phyloP scores from a whole-genome alignment of 2,113 vertebrate genomes.

The Lampris megalopsis region DNA sequence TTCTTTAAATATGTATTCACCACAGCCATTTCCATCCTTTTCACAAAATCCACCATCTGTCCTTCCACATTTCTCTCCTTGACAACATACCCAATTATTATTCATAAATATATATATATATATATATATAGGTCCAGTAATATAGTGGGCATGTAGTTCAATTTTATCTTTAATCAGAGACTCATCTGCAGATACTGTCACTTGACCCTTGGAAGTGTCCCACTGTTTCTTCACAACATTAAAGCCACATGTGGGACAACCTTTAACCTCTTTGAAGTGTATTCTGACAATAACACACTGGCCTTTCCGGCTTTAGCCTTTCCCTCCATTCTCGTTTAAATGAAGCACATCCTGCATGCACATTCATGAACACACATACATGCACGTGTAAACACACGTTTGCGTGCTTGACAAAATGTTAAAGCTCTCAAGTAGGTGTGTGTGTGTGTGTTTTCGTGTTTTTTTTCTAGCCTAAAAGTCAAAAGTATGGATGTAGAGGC shows the following conservation, averaged over 20 bases:
- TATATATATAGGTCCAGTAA: background rate
- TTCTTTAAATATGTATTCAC: too few species aligned
- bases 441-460: slow-evolving; percentile 3
- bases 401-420: too few species aligned
- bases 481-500: slow-evolving; percentile 27
- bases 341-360: slow-evolving; percentile 1
- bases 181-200: slow-evolving; percentile 65
- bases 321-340: slow-evolving; percentile 33
- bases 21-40: too few species aligned
- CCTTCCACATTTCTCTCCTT: too few species aligned
- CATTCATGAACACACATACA: slow-evolving; percentile 2
- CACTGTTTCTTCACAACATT: slow-evolving; percentile 73
- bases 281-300: slow-evolving; percentile 57
- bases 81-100: too few species aligned
- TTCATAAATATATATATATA: background rate
- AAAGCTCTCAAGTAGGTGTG: too few species aligned
- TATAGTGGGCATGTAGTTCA: slow-evolving; percentile 48
- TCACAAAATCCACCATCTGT: too few species aligned
- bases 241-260: slow-evolving; percentile 76
- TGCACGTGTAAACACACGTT: background rate
- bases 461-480: slow-evolving; percentile 44
- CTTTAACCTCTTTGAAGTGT: slow-evolving; percentile 73
- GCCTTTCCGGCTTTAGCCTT: slow-evolving; percentile 62
- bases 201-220: slow-evolving; percentile 66
- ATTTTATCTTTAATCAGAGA: slow-evolving; percentile 73